Base-by-base conservation (phyloP, 1,140 invertebrate species). In the Zaprionus lachaisei region DNA sequence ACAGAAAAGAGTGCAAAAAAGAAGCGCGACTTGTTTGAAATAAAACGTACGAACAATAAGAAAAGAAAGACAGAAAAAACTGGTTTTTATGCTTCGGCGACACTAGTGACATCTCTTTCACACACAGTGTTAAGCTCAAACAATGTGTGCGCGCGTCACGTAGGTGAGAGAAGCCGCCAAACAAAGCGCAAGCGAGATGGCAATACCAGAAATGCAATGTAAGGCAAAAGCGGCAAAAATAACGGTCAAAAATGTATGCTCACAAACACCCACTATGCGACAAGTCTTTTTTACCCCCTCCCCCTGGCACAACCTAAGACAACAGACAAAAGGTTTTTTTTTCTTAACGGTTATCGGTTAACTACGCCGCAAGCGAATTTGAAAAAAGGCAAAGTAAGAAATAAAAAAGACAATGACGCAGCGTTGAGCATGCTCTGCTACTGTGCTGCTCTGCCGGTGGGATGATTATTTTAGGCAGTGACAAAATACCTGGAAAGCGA, bases 1-100 rank as follows among this genome's bases (percentile, higher is more conserved):
- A 66, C 31, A 34, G 9, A 9, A 34, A 87, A 81, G 79, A 75
- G 69, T 73, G 75, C 81, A 80, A 77, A 82, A 87, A 86, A 72
- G 71, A 86, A 85, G 71, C 75, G 79, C 81, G 81, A 89, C 82
- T 90, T 90, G 79, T 90, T 90, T 77, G 71, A 89, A 89, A 79
- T 77, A 73, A 66, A 87, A 80, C 77, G 78, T 56, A 66, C 31
- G 44, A 54, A 41, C 61, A 12, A 60, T 67, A 31, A 72, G 57
- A 66, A 62, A 20, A 47, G 47, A 41, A 41, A 47, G 41, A 17
- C 63, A 47, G 17, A 74, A 74, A 83, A 82, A 85, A 84, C 83
- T 80, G 83, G 79, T 87, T 89, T 89, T 81, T 62, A 58, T 78
- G 75, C 37, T 63, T 71, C n/a, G 41, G n/a, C 41, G 44, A 26